Evolutionary conservation across 1,140 invertebrate genomes (phyloP), one percentile per base, ranked within the genome.

Genomic region (Drosophila punjabiensis): DNA sequence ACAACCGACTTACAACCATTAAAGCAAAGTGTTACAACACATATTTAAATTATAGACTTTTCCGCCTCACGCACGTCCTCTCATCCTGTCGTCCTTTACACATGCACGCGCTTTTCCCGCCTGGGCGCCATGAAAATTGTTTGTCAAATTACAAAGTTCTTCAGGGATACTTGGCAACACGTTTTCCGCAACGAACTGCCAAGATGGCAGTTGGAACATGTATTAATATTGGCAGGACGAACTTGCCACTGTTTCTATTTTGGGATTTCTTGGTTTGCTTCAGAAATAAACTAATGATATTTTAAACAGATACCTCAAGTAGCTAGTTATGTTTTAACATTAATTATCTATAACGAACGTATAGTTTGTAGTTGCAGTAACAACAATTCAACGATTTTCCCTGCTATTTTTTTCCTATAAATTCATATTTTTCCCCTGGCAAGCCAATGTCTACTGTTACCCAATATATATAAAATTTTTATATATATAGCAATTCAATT

Each of bases 1-100:
- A 61, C 37, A 60, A 35, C 35, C 43, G 60, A 78, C 60, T 70
- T 73, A 62, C 69, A 69, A 4, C 61, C 76, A 83, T 82, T 83
- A 83, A 75, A 76, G 43, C 53, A 62, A 82, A 81, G 79, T 71
- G 73, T 82, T 82, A 63, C 79, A 73, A 61, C 55, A 69, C 64
- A 68, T 69, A 71, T 75, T 82, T 79, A 79, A 79, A 83, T 82
- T 82, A 79, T 69, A 83, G 63, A 74, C 69, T 74, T 43, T 74
- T 74, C 56, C 68, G 69, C 71, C 50, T 50, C 69, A 75, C 68
- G 68, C 68, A 70, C 65, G 65, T 50, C 24, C 63, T 9, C n/a
- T 61, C 35, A 43, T 50, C 24, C 63, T 9, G 24, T 61, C 35
- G 60, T 16, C 60, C 24, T 16, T 48, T 37, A 20, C 65, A 55